A percentile compares a stretch with the other conserved stretches of the same genome.
These are phyloP conservation scores for Drosophila macrospina DNA, from an alignment of 2,888 invertebrate species.

Conservation along the genomic window DNA sequence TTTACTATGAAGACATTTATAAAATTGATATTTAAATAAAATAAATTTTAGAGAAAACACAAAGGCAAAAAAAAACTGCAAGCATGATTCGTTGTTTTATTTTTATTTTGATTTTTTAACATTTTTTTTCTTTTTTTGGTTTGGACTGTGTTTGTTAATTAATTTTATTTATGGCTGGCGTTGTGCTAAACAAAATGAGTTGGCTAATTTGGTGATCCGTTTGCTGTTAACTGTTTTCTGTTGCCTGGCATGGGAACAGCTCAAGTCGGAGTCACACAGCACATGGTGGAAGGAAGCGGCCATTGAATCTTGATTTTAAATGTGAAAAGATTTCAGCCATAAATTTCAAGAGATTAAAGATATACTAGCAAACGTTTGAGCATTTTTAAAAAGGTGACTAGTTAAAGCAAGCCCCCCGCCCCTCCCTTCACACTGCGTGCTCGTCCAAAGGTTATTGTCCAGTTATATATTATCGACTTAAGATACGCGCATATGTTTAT, in stretches of 20 bases:
- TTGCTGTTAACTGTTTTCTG: slow-evolving; percentile 33
- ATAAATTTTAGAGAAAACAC: slow-evolving; percentile 51
- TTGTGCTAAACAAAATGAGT: slow-evolving; percentile 64
- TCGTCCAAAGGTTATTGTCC: slow-evolving; percentile 33
- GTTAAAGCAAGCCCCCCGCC: slow-evolving; percentile 20
- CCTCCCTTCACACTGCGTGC: not conserved
- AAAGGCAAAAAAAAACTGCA: slow-evolving; percentile 51
- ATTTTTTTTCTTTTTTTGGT: slow-evolving; percentile 28
- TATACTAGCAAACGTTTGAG: slow-evolving; percentile 24
- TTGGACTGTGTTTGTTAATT: slow-evolving; percentile 54
- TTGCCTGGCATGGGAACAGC: slow-evolving; percentile 60
- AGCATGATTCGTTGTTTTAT: slow-evolving; percentile 32
- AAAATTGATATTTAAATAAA: slow-evolving; percentile 73
- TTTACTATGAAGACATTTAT: slow-evolving; percentile 76
- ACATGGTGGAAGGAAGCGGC: slow-evolving; percentile 51
- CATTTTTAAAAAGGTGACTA: slow-evolving; percentile 24
- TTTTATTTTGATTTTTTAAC: slow-evolving; percentile 12
- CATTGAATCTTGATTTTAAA: slow-evolving; percentile 46
- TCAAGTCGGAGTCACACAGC: not conserved
- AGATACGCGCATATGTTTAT: slow-evolving; percentile 6
- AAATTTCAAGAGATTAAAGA: slow-evolving; percentile 58
- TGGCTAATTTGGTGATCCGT: slow-evolving; percentile 67
- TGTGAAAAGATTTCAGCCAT: slow-evolving; percentile 53
- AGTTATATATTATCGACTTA: slow-evolving; percentile 18
- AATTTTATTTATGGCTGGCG: slow-evolving; percentile 68